Conservation (phyloP, 2,113 vertebrate species). For the Felis catus region F.catus_Fca126_mat1.0 CM031426.1:28179001-28179500, state of each 20-base stretch:
- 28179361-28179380: background rate
- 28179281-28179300: background rate
- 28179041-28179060: constrained; percentile 1
- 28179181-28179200: background rate
- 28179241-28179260: constrained; percentile 17
- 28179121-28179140: background rate
- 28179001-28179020: background rate
- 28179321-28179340: background rate
- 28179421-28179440: background rate
- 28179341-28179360: background rate
- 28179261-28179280: background rate
- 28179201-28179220: background rate
- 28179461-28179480: background rate
- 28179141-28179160: background rate
- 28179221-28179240: background rate
- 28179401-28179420: background rate
- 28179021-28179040: background rate
- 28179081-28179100: background rate
- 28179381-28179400: background rate
- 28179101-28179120: background rate
- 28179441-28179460: background rate
- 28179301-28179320: background rate
- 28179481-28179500: background rate
- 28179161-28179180: constrained; percentile 9
- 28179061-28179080: constrained; percentile 22